These are phyloP conservation scores for Caenorhabditis plicata DNA, from an alignment of 2,888 invertebrate genomes.

Conservation along the genomic window DNA sequence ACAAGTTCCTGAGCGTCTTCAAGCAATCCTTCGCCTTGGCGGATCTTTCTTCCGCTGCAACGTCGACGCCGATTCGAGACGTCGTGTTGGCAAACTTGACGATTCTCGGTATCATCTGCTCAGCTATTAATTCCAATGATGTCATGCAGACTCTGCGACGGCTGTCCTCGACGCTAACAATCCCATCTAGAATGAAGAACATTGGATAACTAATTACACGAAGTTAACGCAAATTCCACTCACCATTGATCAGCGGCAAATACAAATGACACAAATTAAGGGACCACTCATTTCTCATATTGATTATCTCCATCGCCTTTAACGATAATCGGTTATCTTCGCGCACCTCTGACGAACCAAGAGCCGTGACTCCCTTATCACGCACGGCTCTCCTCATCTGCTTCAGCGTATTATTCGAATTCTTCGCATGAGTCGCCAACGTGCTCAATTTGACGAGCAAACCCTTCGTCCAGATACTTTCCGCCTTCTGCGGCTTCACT, in stretches of 20 bases:
- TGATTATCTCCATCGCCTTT: slow-evolving; percentile 10
- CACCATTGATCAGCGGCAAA: slow-evolving; percentile 17
- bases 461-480: too few species aligned
- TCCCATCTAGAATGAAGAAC: slow-evolving; percentile 8
- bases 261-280: slow-evolving; percentile 23
- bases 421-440: background rate
- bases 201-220: background rate
- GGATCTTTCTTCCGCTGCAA: slow-evolving; percentile 35
- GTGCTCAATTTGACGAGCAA: background rate
- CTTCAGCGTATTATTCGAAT: background rate
- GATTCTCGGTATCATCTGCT: slow-evolving; percentile 5
- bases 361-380: too few species aligned
- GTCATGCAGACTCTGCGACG: slow-evolving; percentile 3
- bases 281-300: slow-evolving; percentile 13
- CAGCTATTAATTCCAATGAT: slow-evolving; percentile 14
- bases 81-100: slow-evolving; percentile 14
- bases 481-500: background rate
- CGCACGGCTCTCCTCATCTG: too few species aligned
- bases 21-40: slow-evolving; percentile 36
- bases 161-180: slow-evolving; percentile 7
- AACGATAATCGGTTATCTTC: slow-evolving; percentile 10
- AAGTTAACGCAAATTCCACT: background rate
- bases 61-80: slow-evolving; percentile 34
- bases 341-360: slow-evolving; percentile 1
- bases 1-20: background rate